Conservation (phyloP, 2,888 invertebrate species). For the Drosophila prolongata region DNA sequence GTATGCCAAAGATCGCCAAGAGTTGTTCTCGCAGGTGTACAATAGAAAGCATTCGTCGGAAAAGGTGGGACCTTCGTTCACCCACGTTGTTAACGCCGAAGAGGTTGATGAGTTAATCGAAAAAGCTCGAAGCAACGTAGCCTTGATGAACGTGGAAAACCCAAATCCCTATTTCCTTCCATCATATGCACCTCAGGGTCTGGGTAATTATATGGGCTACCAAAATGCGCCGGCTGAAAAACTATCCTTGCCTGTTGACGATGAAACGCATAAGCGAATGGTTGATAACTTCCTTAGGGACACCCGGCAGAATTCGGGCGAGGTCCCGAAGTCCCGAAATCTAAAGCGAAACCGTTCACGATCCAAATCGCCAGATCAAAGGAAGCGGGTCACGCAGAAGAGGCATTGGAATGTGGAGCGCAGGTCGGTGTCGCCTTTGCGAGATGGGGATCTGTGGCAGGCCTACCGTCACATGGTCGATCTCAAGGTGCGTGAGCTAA, state of each 20-base stretch:
- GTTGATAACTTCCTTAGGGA: constrained; percentile 81
- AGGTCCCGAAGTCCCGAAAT: constrained; percentile 16
- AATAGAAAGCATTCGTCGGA: constrained; percentile 89
- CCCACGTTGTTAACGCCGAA: constrained; percentile 85
- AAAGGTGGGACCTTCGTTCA: constrained; percentile 86
- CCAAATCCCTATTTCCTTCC: neutral
- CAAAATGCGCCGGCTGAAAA: neutral
- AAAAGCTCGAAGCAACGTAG: constrained; percentile 46
- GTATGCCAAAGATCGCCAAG: constrained; percentile 87
- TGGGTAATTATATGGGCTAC: constrained; percentile 5
- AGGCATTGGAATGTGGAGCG: constrained; percentile 61
- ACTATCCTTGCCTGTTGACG: constrained; percentile 60
- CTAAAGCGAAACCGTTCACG: constrained; percentile 51
- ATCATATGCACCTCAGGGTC: neutral
- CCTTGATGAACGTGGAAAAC: constrained; percentile 3
- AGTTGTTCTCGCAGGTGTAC: constrained; percentile 88
- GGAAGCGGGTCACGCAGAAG: constrained; percentile 25
- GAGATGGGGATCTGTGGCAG: constrained; percentile 81
- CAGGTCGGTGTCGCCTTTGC: constrained; percentile 75
- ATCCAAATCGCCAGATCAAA: constrained; percentile 46
- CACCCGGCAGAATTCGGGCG: constrained; percentile 48
- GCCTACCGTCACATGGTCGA: constrained; percentile 81
- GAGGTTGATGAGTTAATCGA: constrained; percentile 79
- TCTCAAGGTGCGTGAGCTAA: constrained; percentile 73
- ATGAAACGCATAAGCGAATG: constrained; percentile 80